A percentile compares a stretch with the other conserved stretches of the same genome.
phyloP scores from a whole-genome alignment of 2,888 invertebrate species.

The Nomada ferruginata region DNA sequence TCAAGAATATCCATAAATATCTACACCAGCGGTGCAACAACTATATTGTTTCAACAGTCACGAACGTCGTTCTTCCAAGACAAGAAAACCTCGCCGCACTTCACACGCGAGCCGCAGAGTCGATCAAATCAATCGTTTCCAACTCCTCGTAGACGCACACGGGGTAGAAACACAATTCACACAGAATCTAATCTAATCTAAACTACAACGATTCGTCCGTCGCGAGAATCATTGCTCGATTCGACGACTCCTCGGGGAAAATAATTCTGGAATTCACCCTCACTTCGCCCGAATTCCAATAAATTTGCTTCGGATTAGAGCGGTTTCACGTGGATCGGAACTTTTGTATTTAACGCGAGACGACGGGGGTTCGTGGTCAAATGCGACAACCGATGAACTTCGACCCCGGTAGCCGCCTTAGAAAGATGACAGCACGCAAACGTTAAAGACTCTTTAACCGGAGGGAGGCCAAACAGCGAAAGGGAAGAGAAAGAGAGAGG shows the following conservation, averaged over 20 bases:
- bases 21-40: neutral
- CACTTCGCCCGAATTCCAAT: neutral
- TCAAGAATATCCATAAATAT: neutral
- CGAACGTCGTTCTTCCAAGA: neutral
- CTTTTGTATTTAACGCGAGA: slow-evolving; percentile 5
- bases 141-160: neutral
- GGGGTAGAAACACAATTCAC: neutral
- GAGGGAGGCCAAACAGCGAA: slow-evolving; percentile 45
- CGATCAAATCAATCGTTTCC: neutral
- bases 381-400: slow-evolving; percentile 53
- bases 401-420: slow-evolving; percentile 57
- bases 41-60: neutral
- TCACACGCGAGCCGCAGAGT: neutral
- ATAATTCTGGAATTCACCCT: neutral
- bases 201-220: too few species aligned
- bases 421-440: slow-evolving; percentile 60
- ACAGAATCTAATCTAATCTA: neutral
- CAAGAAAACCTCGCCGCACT: neutral
- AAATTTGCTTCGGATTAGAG: neutral
- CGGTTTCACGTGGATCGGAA: neutral
- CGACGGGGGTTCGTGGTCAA: slow-evolving; percentile 25
- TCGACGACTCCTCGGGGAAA: neutral
- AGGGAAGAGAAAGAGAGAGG: slow-evolving; percentile 34
- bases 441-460: slow-evolving; percentile 64
- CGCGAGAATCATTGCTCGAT: neutral